Conservation (phyloP, 2,113 vertebrate species). For the Atlantisia rogersi region DNA sequence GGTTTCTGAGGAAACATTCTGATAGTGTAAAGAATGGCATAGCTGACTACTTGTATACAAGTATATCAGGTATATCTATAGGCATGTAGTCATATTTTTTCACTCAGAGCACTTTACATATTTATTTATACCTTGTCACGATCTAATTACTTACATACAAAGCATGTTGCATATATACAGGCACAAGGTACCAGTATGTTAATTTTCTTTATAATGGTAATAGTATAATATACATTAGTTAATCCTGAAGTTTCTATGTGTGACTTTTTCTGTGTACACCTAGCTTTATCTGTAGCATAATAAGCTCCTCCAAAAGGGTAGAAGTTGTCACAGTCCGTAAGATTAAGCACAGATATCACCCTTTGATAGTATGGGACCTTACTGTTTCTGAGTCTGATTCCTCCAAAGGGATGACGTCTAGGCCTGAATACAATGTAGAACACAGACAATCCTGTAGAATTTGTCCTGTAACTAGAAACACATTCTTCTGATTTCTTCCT, state of each 20-base stretch:
- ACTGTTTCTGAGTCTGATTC: neutral
- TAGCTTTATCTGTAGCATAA: neutral
- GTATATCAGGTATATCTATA: rapidly evolving
- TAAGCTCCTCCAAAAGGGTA: neutral
- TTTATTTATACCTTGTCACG: neutral
- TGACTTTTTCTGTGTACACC: neutral
- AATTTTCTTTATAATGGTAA: neutral
- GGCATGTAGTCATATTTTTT: neutral
- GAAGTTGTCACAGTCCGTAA: neutral
- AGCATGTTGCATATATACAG: neutral
- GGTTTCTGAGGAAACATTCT: neutral
- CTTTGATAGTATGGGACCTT: neutral
- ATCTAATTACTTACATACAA: neutral
- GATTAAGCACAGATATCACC: neutral
- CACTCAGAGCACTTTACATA: neutral
- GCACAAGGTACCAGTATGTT: neutral
- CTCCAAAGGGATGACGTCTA: neutral
- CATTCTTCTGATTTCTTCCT: neutral
- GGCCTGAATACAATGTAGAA: neutral
- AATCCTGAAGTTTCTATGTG: neutral
- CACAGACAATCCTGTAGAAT: neutral
- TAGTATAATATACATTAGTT: neutral
- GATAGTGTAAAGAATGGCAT: neutral
- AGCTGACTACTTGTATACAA: neutral
- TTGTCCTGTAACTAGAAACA: neutral